Evolutionary conservation across 2,888 invertebrate genomes (phyloP), one percentile per base, ranked within the genome.

Genomic region (Elegia similella): DNA sequence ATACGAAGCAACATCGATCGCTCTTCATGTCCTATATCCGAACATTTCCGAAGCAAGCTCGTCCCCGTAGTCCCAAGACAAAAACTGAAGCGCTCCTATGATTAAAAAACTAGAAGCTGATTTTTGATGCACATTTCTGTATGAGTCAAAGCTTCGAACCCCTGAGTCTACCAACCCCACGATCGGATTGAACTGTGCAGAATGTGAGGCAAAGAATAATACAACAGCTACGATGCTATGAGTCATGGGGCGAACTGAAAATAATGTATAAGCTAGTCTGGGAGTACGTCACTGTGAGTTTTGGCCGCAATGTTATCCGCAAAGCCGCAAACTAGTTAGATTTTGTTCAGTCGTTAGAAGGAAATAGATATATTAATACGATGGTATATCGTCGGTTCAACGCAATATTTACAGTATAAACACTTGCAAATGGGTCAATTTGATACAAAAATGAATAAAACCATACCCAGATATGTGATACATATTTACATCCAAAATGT

Each of bases 1-100:
- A 76, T 75, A 78, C 73, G 77, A 87, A 88, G 87, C 88, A 80
- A 85, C 83, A 85, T 75, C 67, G 76, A 84, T 64, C 68, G 63
- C 68, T 73, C 69, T 64, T 64, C 64, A 67, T 67, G 70, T 68
- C 75, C 73, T 75, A 76, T 70, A 65, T 74, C 76, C 73, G 74
- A 73, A 67, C 66, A 65, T 63, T 69, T 54, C 63, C 65, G 65
- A 70, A 72, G 75, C 76, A 75, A 73, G 73, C 74, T 66, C 65
- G 62, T 55, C 62, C 57, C 60, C 57, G 59, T 53, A 61, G 53
- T 53, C 57, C 63, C 58, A 59, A 52, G 65, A 59, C 57, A 59
- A 55, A 52, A 67, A 60, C 53, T 57, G 59, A 69, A 72, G 72
- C 72, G 63, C 67, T 58, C 74, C 68, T 74, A 75, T 65, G 59